Conservation (phyloP, 1,140 invertebrate species). For the Archivesica marissinica region DNA sequence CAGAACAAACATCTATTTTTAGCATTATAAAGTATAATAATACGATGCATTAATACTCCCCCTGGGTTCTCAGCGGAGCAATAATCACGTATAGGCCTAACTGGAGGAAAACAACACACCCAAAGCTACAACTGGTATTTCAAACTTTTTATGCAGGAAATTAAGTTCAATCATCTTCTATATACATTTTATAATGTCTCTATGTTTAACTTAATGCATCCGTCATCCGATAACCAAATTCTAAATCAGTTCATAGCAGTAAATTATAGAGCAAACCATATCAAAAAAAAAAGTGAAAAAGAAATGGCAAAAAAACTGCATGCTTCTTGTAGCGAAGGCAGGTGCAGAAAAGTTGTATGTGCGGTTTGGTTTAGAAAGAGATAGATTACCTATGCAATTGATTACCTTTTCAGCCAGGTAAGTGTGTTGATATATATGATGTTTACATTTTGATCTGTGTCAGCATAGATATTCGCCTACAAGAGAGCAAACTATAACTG, state of each 20-base stretch:
- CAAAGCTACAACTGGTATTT: not conserved
- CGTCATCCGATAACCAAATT: not conserved
- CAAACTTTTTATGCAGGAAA: not conserved
- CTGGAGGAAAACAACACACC: too few relatives aligned
- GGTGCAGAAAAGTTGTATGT: not conserved
- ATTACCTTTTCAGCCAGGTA: constrained; percentile 4
- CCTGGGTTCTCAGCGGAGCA: too few relatives aligned
- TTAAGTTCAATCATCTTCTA: not conserved
- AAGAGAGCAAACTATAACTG: not conserved
- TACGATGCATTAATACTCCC: too few relatives aligned
- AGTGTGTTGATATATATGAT: constrained; percentile 17
- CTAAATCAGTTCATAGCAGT: too few relatives aligned
- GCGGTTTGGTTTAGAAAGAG: too few relatives aligned
- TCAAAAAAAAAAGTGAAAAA: not conserved
- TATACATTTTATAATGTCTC: not conserved
- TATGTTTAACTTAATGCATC: not conserved
- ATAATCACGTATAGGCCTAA: too few relatives aligned
- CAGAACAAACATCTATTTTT: too few relatives aligned
- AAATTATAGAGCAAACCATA: too few relatives aligned
- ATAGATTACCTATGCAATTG: not conserved
- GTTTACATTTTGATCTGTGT: constrained; percentile 23
- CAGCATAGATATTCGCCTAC: not conserved
- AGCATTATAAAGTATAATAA: too few relatives aligned
- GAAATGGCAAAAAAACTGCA: too few relatives aligned
- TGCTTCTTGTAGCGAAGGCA: not conserved